Evolutionary conservation across 2,113 vertebrate species (phyloP), one percentile per base, ranked within the genome.

Genomic region (Lagopus leucura): DNA sequence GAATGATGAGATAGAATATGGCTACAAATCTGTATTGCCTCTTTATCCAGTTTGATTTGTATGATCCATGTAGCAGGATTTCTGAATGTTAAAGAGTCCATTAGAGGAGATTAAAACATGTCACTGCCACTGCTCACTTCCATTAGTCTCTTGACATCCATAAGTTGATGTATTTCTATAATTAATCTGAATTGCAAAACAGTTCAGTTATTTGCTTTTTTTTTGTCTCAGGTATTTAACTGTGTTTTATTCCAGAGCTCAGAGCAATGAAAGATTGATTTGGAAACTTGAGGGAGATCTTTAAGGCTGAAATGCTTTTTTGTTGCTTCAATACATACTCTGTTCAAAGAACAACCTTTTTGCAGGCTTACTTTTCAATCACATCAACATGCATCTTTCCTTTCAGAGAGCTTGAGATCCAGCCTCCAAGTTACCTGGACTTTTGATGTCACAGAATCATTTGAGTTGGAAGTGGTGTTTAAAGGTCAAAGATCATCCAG

Each of bases 61-160:
- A 12, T 89, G 67, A 82, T 91, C 69, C 47, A 91, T 95, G 67
- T 66, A 25, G n/a, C 38, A 88, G 85, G 67, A 83, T 91, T 90
- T 88, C 52, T 74, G 55, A 91, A 83, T 20, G 25, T 10, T 75
- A 60, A 67, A 91, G 61, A 90, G 60, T 86, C 57, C 65, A 81
- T 82, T 91, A 87, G 79, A 57, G 25, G 50, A 82, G 75, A 87
- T 66, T 85, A 93, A 93, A 55, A 30, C 42, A 32, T 67, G 34
- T 74, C 60, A 45, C 19, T 85, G 40, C 81, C 76, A 42, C 43
- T 84, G 54, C 57, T 84, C 57, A 72, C 43, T 93, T 90, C n/a
- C 76, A 25, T 77, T 78, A 50, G 58, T 70, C 71, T 89, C 11
- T 1, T 75, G 65, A 83, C 72, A 77, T 30, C 52, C 36, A 17